A percentile compares a stretch with the other conserved stretches of the same genome.
Evolutionary conservation across 2,888 invertebrate genomes (phyloP).

Genomic region (Noctua comes): DNA sequence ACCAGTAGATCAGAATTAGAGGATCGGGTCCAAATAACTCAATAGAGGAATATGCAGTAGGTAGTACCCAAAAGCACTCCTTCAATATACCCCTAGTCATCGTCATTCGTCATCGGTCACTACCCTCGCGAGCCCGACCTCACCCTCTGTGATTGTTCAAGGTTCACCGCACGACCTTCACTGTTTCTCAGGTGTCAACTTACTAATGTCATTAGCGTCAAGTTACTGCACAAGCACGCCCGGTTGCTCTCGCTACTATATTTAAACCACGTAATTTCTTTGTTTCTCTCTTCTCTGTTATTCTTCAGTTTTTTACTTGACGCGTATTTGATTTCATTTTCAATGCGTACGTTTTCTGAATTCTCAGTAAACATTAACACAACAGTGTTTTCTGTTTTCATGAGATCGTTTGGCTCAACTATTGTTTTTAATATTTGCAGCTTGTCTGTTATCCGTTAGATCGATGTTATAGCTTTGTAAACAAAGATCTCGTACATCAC

Average conservation of each 20-base stretch:
- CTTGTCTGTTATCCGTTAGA: constrained; percentile 22
- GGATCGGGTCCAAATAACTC: not conserved
- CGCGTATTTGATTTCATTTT: constrained; percentile 35
- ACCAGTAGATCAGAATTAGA: not conserved
- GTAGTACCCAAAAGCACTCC: not conserved
- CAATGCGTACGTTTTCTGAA: constrained; percentile 17
- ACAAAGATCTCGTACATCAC: constrained; percentile 29
- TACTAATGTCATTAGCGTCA: constrained; percentile 77
- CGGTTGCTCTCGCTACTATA: constrained; percentile 33
- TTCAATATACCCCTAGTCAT: constrained; percentile 18
- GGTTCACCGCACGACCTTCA: constrained; percentile 83
- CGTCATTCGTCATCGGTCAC: constrained; percentile 63
- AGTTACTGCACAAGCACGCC: constrained; percentile 63
- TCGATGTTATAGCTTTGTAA: constrained; percentile 15
- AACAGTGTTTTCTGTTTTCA: constrained; percentile 10
- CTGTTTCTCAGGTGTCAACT: constrained; percentile 72
- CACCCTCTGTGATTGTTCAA: constrained; percentile 66
- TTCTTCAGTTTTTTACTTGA: constrained; percentile 20
- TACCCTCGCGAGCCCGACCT: constrained; percentile 65
- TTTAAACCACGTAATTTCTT: constrained; percentile 40
- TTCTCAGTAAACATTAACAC: constrained; percentile 28
- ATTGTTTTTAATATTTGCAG: constrained; percentile 21
- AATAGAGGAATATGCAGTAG: not conserved
- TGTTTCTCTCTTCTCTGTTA: constrained; percentile 27
- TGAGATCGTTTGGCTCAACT: constrained; percentile 29